phyloP scores from a whole-genome alignment of 2,888 invertebrate genomes.

The Xanthostigma xanthostigma region DNA sequence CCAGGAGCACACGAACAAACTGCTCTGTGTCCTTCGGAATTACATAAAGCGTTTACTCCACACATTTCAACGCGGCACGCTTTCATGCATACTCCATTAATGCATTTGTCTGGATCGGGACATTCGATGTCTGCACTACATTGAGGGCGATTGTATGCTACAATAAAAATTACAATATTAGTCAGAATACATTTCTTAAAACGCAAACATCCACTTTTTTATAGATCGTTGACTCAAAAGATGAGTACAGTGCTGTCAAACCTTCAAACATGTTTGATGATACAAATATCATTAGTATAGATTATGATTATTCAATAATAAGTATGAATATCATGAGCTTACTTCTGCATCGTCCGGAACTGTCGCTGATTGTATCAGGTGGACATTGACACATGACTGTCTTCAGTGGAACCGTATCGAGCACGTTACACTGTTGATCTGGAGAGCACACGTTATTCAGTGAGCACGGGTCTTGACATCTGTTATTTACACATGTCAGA shows the following conservation, averaged over 20 bases:
- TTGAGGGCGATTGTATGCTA: constrained; percentile 35
- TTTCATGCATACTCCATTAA: constrained; percentile 58
- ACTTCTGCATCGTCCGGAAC: constrained; percentile 51
- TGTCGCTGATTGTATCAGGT: constrained; percentile 59
- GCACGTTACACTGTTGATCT: constrained; percentile 64
- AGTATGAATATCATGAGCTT: no score
- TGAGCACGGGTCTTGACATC: constrained; percentile 65
- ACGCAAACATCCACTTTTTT: no score
- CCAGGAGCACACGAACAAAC: constrained; percentile 65
- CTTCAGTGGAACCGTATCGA: constrained; percentile 63
- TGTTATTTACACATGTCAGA: constrained; percentile 60
- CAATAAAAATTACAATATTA: constrained; percentile 1
- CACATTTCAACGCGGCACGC: constrained; percentile 66
- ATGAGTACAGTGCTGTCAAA: no score
- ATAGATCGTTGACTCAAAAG: no score
- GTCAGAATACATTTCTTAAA: no score
- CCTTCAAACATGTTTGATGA: no score
- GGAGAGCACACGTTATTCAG: constrained; percentile 54
- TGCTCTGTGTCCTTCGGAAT: constrained; percentile 57
- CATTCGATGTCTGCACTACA: constrained; percentile 66
- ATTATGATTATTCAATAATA: no score
- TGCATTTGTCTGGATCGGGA: constrained; percentile 54
- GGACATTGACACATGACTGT: constrained; percentile 81
- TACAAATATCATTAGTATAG: constrained; percentile 20
- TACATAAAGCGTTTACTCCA: constrained; percentile 71